Evolutionary conservation across 2,888 invertebrate genomes (phyloP), one percentile per base, ranked within the genome.

Genomic region (Polylopha cassiicola): DNA sequence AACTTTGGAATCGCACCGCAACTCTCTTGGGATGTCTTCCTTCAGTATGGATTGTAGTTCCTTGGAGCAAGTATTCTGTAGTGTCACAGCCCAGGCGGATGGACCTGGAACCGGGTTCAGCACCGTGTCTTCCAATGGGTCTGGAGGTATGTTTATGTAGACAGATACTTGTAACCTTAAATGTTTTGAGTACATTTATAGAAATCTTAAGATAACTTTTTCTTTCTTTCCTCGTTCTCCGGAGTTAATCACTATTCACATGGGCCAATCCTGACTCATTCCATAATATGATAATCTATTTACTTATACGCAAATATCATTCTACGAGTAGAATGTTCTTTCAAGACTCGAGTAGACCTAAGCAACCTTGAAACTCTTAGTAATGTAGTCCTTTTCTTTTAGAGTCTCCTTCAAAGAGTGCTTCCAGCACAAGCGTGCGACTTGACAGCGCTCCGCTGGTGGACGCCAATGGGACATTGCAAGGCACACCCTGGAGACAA

Each of bases 21-120:
- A 79, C 44, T 24, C 55, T 1, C 73, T 87, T 21, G 86, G 77
- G 24, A 88, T 86, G 56, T 70, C 61, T 4, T 76, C 73, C 43
- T 84, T 87, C 51, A 68, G 77, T 7, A 55, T 91, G 48, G 89
- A 89, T 61, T 89, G 90, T 65, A 88, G 88, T 65, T 88, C 87
- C 24, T 69, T 91, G 42, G 91, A 91, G 53, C 87, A 89, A 52
- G 88, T 91, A 28, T 90, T 91, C 63, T 80, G 84, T 50, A 81
- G 82, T 50, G 74, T 89, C 41, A 87, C 87, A 49, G 61, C 69
- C 2, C 68, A 77, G 27, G 81, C 77, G 0, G 86, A 88, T 36
- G 46, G 41, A 9, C 48, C 50, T 3, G 43, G 30, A 15, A 26
- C 33, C 4, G 43, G 20, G 11, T 32, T 31, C 13, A 28, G 37